These are phyloP conservation scores for Neogobius melanostomus DNA, from an alignment of 2,113 vertebrate genomes.

Conservation along the genomic window DNA sequence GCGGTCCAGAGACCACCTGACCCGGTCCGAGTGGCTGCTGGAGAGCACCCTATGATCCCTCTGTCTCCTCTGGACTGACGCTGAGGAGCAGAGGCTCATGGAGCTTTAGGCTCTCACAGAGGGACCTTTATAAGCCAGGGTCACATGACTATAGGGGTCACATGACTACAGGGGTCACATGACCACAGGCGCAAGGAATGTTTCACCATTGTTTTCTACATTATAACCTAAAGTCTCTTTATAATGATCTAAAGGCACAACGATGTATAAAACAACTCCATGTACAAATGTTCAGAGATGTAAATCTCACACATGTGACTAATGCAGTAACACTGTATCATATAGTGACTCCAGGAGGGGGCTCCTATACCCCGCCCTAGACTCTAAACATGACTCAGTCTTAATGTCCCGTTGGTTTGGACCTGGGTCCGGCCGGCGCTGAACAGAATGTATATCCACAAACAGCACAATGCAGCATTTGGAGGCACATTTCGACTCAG, in stretches of 20 bases:
- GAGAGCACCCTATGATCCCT: conserved; percentile 82
- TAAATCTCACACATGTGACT: conserved; percentile 77
- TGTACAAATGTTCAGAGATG: conserved; percentile 81
- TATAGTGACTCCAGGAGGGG: conserved; percentile 18
- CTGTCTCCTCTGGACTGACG: background rate
- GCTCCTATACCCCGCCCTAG: conserved; percentile 46
- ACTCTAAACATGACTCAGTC: conserved; percentile 51
- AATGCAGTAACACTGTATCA: conserved; percentile 65
- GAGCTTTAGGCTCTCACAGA: conserved; percentile 66
- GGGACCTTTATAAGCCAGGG: conserved; percentile 50
- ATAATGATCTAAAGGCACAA: conserved; percentile 79
- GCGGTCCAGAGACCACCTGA: conserved; percentile 71
- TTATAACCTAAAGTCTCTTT: conserved; percentile 71
- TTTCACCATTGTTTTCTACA: conserved; percentile 66
- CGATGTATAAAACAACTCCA: conserved; percentile 78
- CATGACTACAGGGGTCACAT: conserved; percentile 57
- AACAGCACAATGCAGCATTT: conserved; percentile 67
- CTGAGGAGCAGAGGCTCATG: conserved; percentile 50
- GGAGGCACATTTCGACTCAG: conserved; percentile 65
- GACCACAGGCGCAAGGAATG: conserved; percentile 44
- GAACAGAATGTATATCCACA: conserved; percentile 68
- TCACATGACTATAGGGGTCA: conserved; percentile 50
- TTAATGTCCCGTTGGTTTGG: conserved; percentile 59
- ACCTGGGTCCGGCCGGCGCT: conserved; percentile 64
- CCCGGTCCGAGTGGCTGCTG: conserved; percentile 89